Percentiles rank a stretch among this genome's conserved stretches.
These are phyloP conservation scores for Sylvicola cinctus DNA, from an alignment of 2,888 invertebrate genomes.

Conservation along the genomic window DNA sequence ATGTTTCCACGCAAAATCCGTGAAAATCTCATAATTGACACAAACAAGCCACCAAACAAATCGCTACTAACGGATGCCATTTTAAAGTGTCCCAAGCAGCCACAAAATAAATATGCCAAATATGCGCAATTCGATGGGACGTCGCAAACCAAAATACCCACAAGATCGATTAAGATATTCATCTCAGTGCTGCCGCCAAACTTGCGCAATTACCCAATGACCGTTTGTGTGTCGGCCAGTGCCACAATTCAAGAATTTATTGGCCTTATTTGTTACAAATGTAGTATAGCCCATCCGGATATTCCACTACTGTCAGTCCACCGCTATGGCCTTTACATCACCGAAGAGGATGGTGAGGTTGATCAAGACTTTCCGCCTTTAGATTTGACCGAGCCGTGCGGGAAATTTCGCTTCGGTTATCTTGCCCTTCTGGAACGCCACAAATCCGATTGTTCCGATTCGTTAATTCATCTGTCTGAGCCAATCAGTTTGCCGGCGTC, in stretches of 20 bases:
- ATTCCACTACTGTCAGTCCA: constrained; percentile 38
- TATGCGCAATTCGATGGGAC: constrained; percentile 86
- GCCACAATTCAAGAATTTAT: constrained; percentile 82
- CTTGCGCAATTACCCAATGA: constrained; percentile 65
- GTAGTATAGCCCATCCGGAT: constrained; percentile 40
- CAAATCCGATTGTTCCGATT: constrained; percentile 11
- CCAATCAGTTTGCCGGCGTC: too few species aligned
- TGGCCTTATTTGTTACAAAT: constrained; percentile 80
- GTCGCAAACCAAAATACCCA: constrained; percentile 54
- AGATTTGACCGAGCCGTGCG: constrained; percentile 70
- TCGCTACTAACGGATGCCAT: constrained; percentile 59
- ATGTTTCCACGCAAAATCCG: constrained; percentile 11
- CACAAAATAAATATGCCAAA: constrained; percentile 70
- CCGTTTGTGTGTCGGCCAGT: constrained; percentile 56
- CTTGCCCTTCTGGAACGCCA: constrained; percentile 66
- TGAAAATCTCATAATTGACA: constrained; percentile 19
- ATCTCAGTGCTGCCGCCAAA: constrained; percentile 69
- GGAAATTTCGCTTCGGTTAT: constrained; percentile 81
- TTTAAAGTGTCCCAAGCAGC: constrained; percentile 51
- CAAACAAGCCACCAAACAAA: constrained; percentile 12
- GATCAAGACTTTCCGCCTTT: constrained; percentile 85
- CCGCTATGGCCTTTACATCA: constrained; percentile 76
- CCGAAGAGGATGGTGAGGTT: constrained; percentile 91
- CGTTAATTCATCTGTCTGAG: constrained; percentile 1
- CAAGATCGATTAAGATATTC: constrained; percentile 74